Base-by-base conservation (phyloP, 2,888 invertebrate species). In the Plebejus anna region DNA sequence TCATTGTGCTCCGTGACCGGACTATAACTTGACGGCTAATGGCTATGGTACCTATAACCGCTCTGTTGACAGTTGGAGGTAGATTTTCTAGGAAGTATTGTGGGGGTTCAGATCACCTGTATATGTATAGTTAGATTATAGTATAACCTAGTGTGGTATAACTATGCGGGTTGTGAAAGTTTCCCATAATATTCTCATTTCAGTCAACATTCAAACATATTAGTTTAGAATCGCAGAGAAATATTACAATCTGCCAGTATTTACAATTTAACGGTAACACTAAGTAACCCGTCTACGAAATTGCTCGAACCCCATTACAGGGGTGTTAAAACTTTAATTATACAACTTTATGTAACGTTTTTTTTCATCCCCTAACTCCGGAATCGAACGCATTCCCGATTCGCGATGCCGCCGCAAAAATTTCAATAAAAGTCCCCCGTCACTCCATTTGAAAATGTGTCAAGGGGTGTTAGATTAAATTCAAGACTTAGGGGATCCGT, bases 361-460 rank as follows among this genome's bases (percentile, higher is more conserved):
- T 57, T 61, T 38, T 42, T 75, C 73, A 28, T 36, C 73, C 73
- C 73, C 51, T 47, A 73, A 28, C 73, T 32, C 13, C 73, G 76
- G 80, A 81, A 78, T 80, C 87, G 88, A 90, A 87, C 86, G 84
- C 84, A 89, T 90, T 86, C 90, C 86, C 80, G 86, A 91, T 91
- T 91, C 89, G 91, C 84, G 82, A 85, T 82, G 85, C 85, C 85
- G 86, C 87, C 88, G 84, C 89, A 90, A 87, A 84, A 84, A 89
- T 89, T 90, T 84, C 88, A 91, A 91, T 91, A 91, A 88, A 88
- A 85, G 79, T 79, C 78, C 79, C 82, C 82, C 81, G 70, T 61
- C 75, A 55, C 42, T 73, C 76, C 77, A 71, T 76, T 79, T 73
- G 71, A 75, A 78, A 78, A 78, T 73, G 77, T 79, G 79, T 77